Conservation (phyloP, 2,888 invertebrate genomes). For the Eustalomyia histrio region DNA sequence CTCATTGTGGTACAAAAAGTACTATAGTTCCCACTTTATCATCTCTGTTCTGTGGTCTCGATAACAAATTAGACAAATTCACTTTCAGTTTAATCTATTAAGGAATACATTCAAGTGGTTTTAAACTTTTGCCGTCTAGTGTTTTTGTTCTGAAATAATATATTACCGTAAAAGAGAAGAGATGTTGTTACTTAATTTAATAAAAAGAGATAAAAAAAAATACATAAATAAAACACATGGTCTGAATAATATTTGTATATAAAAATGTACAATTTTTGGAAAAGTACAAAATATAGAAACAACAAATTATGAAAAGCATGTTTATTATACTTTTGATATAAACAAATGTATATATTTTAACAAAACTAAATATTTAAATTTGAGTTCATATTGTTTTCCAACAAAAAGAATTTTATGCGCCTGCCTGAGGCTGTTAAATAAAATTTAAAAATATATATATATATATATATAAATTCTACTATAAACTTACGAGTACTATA, state of each 20-base stretch:
- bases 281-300: neutral
- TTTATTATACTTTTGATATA: neutral
- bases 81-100: too few relatives aligned
- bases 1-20: too few relatives aligned
- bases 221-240: slow-evolving; percentile 44
- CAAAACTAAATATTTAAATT: too few relatives aligned
- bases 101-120: too few relatives aligned
- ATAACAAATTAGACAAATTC: too few relatives aligned
- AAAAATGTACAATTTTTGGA: too few relatives aligned
- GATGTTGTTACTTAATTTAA: neutral
- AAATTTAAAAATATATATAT: neutral
- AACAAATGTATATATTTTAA: too few relatives aligned
- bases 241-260: slow-evolving; percentile 1
- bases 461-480: neutral
- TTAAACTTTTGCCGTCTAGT: slow-evolving; percentile 8
- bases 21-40: too few relatives aligned
- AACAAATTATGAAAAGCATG: neutral
- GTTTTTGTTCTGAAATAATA: slow-evolving; percentile 14
- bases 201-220: neutral
- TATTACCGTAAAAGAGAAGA: slow-evolving; percentile 1
- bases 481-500: neutral
- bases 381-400: neutral
- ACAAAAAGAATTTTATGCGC: neutral
- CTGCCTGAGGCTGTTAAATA: neutral
- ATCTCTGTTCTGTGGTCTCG: too few relatives aligned